These are phyloP conservation scores for Ciconia maguari DNA, from an alignment of 2,113 vertebrate genomes.

Conservation along the genomic window DNA sequence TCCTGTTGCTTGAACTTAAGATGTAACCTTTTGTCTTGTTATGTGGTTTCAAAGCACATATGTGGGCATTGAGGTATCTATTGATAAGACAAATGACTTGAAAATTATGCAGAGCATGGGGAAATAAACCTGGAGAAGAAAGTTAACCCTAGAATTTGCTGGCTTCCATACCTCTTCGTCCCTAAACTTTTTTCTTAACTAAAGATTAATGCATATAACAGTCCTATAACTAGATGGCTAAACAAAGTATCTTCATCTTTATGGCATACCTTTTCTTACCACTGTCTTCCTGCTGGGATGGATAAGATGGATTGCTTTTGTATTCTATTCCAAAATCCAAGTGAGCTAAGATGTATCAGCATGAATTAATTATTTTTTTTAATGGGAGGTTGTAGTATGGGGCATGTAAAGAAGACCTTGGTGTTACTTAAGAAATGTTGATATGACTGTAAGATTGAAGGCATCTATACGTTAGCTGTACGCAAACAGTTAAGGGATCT, in stretches of 20 bases:
- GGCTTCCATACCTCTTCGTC: neutral
- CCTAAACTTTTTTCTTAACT: neutral
- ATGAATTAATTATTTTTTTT: neutral
- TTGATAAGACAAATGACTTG: neutral
- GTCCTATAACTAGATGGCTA: neutral
- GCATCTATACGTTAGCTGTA: neutral
- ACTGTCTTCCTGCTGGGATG: neutral
- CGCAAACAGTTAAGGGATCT: neutral
- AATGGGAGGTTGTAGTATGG: neutral
- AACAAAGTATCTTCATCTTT: neutral
- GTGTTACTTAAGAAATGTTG: neutral
- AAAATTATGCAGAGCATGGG: neutral
- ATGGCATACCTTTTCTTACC: neutral
- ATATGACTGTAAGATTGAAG: neutral
- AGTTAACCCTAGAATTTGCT: neutral
- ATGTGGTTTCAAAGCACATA: neutral
- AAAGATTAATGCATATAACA: neutral
- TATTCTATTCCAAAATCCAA: neutral
- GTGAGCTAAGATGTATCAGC: neutral
- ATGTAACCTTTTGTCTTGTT: neutral
- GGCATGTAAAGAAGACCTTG: neutral
- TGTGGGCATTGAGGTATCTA: neutral
- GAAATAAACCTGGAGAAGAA: neutral
- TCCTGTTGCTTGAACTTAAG: constrained; percentile 16
- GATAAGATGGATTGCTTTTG: neutral